Evolutionary conservation across 1,140 invertebrate genomes (phyloP), one percentile per base, ranked within the genome.

Genomic region (Achroia grisella): DNA sequence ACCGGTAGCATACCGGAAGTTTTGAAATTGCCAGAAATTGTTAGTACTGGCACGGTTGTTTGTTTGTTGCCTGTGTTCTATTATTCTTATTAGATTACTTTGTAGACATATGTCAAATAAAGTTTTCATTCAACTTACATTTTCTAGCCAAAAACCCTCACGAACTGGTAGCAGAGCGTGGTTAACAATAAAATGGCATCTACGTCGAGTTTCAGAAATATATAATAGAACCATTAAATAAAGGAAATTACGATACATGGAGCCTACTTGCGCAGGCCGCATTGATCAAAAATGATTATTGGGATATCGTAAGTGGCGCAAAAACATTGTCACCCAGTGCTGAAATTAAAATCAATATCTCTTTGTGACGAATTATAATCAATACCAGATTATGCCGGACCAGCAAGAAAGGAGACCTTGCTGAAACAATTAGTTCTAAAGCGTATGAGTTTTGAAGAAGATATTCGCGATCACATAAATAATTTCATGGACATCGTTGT

Each of bases 211-310:
- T 31, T 1, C 13, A 13, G 29, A 8, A 33, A 33, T 23, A 43
- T 43, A 2, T 11, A 42, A 32, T 43, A 2, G 29, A 42, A 32
- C 10, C 41, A 9, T 33, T 43, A 2, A 43, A 29, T 1, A 43
- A 43, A 10, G 29, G 12, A 17, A 43, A 43, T 11, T 43, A 43
- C 5, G 32, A 43, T 11, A 43, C 41, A 4, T 43, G 41, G 31
- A 33, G 15, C 11, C 8, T 43, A 13, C 30, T 33, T n/a, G 41
- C 41, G n/a, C 31, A 34, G 33, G 31, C 41, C 4, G 30, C 33
- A 2, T 30, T 33, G 4, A 33, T 27, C 17, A 43, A 43, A 15
- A n/a, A 43, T 11, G 12, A 31, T 13, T 15, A 32, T 14, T 43
- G 14, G 14, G 14, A 31, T 9, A 37, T 37, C 8, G 13, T 37